phyloP scores from a whole-genome alignment of 1,140 invertebrate species.

The Delia radicum region DNA sequence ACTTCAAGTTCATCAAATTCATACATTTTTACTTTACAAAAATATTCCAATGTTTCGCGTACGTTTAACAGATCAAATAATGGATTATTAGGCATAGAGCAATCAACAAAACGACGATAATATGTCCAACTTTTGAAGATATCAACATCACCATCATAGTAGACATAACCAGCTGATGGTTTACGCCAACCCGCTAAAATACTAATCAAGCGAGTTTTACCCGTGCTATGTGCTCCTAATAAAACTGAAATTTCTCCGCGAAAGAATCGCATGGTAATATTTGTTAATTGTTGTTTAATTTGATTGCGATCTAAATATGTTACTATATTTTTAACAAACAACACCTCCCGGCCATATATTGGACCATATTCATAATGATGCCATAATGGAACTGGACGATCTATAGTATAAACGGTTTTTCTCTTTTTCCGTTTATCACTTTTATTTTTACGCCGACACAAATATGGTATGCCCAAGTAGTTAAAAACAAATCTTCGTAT shows the following conservation, averaged over 20 bases:
- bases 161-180: too few species aligned
- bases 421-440: neutral
- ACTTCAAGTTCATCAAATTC: conserved; percentile 9
- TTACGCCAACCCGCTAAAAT: conserved; percentile 75
- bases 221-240: conserved; percentile 73
- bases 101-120: conserved; percentile 31
- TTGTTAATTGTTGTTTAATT: conserved; percentile 64
- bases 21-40: conserved; percentile 33
- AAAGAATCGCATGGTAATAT: conserved; percentile 68
- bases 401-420: conserved; percentile 28
- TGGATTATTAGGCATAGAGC: conserved; percentile 37
- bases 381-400: too few species aligned
- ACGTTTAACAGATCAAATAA: conserved; percentile 35
- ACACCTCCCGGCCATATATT: conserved; percentile 30
- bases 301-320: conserved; percentile 31
- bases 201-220: conserved; percentile 73
- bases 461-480: conserved; percentile 31
- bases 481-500: conserved; percentile 8
- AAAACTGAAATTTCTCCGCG: conserved; percentile 66
- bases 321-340: conserved; percentile 35
- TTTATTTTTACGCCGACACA: conserved; percentile 24
- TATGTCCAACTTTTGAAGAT: conserved; percentile 15
- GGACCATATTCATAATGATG: conserved; percentile 44
- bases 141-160: conserved; percentile 32
- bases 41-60: conserved; percentile 42